A percentile compares a stretch with the other conserved stretches of the same genome.
These are phyloP conservation scores for Venustaconcha ellipsiformis DNA, from an alignment of 1,140 invertebrate species.

Conservation along the genomic window DNA sequence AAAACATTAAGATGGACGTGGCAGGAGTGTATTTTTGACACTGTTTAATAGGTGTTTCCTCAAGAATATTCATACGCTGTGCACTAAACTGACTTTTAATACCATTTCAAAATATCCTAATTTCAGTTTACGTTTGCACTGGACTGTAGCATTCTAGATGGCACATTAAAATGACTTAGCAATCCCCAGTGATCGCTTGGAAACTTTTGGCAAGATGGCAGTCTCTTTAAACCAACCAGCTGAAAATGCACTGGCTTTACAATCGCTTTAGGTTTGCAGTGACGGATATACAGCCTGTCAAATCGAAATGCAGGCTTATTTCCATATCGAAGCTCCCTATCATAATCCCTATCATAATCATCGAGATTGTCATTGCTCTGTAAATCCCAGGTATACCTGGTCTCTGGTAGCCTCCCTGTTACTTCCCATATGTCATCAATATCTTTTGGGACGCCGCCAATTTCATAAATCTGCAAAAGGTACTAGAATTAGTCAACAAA, in stretches of 20 bases:
- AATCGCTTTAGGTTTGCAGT: constrained; percentile 38
- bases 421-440: constrained; percentile 73
- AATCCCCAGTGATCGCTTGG: constrained; percentile 78
- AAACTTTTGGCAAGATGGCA: constrained; percentile 72
- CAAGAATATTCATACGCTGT: too few relatives aligned
- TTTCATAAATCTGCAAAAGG: constrained; percentile 63
- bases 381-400: constrained; percentile 75
- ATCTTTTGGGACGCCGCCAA: constrained; percentile 69
- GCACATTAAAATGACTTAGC: constrained; percentile 67
- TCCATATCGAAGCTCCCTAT: neutral
- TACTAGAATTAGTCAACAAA: too few relatives aligned
- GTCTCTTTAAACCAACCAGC: constrained; percentile 73
- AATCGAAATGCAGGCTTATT: constrained; percentile 72
- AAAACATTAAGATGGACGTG: too few relatives aligned
- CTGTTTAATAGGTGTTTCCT: too few relatives aligned
- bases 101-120: too few relatives aligned
- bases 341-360: constrained; percentile 35
- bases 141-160: constrained; percentile 21
- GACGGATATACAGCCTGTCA: constrained; percentile 73
- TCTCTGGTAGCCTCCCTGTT: constrained; percentile 72
- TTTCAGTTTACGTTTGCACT: too few relatives aligned
- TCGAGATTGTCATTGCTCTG: constrained; percentile 71
- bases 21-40: too few relatives aligned
- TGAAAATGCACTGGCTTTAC: constrained; percentile 74
- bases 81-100: too few relatives aligned